Conservation (phyloP, 2,888 invertebrate genomes). For the Heliconius hortense region DNA sequence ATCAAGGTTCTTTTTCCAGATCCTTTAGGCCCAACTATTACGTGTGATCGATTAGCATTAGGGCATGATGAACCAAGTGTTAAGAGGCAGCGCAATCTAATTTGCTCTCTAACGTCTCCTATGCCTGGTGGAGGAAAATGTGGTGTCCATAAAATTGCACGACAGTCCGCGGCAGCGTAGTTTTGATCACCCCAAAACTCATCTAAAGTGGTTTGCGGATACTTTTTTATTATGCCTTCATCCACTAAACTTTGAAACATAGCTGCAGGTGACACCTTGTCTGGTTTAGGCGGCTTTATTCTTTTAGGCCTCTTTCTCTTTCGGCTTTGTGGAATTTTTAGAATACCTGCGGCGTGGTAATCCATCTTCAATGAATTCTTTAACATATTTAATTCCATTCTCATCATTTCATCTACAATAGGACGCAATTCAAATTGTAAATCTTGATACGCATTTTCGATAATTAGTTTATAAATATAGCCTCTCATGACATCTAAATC, state of each 20-base stretch:
- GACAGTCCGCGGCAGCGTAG: constrained; percentile 81
- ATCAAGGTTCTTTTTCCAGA: constrained; percentile 87
- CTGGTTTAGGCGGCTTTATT: constrained; percentile 83
- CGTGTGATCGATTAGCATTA: constrained; percentile 79
- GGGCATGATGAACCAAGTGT: constrained; percentile 76
- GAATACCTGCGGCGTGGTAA: constrained; percentile 49
- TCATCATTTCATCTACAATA: constrained; percentile 86
- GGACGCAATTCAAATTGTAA: constrained; percentile 85
- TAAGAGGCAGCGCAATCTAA: constrained; percentile 83
- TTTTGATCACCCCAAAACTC: constrained; percentile 87
- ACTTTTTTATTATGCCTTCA: constrained; percentile 85
- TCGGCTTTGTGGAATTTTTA: constrained; percentile 52
- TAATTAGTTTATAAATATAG: constrained; percentile 84
- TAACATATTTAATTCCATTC: constrained; percentile 77
- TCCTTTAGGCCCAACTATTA: constrained; percentile 86
- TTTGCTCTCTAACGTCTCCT: constrained; percentile 83
- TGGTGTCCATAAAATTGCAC: constrained; percentile 69
- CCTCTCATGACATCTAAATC: constrained; percentile 82
- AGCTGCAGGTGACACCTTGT: constrained; percentile 82
- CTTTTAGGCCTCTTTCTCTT: constrained; percentile 70
- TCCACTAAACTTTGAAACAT: constrained; percentile 88
- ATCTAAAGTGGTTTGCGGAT: constrained; percentile 81
- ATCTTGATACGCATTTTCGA: constrained; percentile 84
- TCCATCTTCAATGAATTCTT: constrained; percentile 79
- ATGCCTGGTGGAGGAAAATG: constrained; percentile 77